These are phyloP conservation scores for Herpailurus yagouaroundi DNA, from an alignment of 2,113 vertebrate genomes.

Conservation along the genomic window DNA sequence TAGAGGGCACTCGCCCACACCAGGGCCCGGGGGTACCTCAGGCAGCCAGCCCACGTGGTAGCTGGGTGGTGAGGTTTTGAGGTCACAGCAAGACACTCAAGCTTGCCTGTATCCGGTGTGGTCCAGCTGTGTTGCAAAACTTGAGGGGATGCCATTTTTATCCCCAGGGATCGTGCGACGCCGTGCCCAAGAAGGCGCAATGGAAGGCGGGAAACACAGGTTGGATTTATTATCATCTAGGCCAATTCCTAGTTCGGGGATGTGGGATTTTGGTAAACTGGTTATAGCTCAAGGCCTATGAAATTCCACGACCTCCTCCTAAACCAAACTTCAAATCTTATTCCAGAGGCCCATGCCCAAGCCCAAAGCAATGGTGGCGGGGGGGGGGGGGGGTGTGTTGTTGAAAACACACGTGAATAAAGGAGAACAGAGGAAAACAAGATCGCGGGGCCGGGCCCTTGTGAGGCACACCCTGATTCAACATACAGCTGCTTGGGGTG, in stretches of 20 bases:
- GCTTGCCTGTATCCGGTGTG: background rate
- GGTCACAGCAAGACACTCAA: background rate
- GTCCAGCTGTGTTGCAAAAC: background rate
- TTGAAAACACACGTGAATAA: background rate
- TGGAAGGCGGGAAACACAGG: background rate
- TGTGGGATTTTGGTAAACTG: background rate
- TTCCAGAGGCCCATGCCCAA: background rate
- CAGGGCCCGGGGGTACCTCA: fast-evolving
- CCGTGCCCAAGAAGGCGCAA: background rate
- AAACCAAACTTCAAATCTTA: background rate
- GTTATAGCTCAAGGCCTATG: background rate
- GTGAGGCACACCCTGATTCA: background rate
- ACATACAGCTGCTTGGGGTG: background rate
- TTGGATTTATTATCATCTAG: background rate
- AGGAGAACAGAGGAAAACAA: background rate
- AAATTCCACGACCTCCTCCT: background rate
- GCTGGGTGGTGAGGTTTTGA: background rate
- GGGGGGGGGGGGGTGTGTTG: fast-evolving
- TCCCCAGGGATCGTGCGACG: background rate
- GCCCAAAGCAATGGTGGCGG: background rate
- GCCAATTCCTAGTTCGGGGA: background rate
- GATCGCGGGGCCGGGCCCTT: background rate
- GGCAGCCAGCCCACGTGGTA: fast-evolving
- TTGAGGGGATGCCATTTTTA: background rate
- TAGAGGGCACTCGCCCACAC: background rate